These are phyloP conservation scores for Eutrigla gurnardus DNA, from an alignment of 2,797 vertebrate genomes.

Conservation along the genomic window DNA sequence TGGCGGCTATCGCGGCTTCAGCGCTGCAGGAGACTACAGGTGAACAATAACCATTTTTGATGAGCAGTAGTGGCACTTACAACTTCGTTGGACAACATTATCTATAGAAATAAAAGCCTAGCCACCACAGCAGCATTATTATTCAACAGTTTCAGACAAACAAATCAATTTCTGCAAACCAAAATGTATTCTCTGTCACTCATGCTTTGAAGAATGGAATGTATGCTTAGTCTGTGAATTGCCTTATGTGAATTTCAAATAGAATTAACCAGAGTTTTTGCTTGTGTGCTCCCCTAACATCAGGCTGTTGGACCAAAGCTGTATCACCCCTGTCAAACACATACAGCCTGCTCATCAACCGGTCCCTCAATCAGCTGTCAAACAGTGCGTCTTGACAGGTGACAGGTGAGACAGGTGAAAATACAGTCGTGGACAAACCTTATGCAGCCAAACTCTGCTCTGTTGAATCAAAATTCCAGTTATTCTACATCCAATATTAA, in stretches of 20 bases:
- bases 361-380: constrained; percentile 5
- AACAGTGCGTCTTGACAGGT: neutral
- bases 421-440: neutral
- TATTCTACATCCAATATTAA: neutral
- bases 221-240: neutral
- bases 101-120: neutral
- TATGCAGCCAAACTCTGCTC: neutral
- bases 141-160: too few species aligned
- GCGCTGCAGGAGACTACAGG: constrained; percentile 68
- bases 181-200: neutral
- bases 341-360: constrained; percentile 44
- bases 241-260: neutral
- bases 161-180: neutral
- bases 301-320: constrained; percentile 55
- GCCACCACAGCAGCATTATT: neutral
- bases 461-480: neutral
- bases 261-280: neutral
- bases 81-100: neutral
- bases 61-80: neutral
- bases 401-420: constrained; percentile 70
- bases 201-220: neutral
- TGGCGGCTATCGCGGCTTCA: constrained; percentile 59
- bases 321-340: constrained; percentile 63
- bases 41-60: constrained; percentile 10
- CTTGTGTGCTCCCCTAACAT: neutral